A percentile compares a stretch with the other conserved stretches of the same genome.
Evolutionary conservation across 2,113 vertebrate species (phyloP).

Genomic region (Sialia sialis): DNA sequence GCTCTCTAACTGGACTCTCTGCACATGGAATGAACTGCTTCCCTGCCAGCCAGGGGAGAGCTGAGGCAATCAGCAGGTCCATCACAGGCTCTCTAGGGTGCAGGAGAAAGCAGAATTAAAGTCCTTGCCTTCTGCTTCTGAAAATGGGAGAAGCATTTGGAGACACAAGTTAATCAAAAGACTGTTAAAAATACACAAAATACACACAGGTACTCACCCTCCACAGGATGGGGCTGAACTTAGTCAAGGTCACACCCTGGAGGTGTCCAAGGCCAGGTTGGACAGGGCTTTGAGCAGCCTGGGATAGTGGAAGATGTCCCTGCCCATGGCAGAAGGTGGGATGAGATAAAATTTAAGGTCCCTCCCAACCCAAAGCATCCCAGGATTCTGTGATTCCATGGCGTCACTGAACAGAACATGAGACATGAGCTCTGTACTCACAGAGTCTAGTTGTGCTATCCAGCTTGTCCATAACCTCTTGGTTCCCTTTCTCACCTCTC

Average conservation of each 20-base stretch:
- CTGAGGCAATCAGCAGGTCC: neutral
- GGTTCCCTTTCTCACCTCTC: neutral
- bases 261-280: neutral
- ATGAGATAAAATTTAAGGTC: neutral
- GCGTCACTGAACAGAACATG: neutral
- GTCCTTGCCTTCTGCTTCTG: neutral
- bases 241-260: neutral
- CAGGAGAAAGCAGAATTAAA: neutral
- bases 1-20: neutral
- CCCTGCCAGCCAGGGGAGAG: neutral
- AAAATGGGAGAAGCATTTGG: neutral
- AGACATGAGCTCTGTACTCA: neutral
- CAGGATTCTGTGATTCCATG: neutral
- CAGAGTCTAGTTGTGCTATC: neutral
- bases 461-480: neutral
- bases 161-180: neutral
- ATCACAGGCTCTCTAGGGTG: neutral
- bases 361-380: neutral
- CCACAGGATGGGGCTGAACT: neutral
- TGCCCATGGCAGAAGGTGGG: neutral
- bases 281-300: neutral
- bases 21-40: neutral
- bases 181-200: neutral
- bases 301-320: neutral
- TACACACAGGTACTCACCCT: neutral